These are phyloP conservation scores for Montipora capricornis DNA, from an alignment of 64 coral and sea anemone genomes.

Conservation along the genomic window DNA sequence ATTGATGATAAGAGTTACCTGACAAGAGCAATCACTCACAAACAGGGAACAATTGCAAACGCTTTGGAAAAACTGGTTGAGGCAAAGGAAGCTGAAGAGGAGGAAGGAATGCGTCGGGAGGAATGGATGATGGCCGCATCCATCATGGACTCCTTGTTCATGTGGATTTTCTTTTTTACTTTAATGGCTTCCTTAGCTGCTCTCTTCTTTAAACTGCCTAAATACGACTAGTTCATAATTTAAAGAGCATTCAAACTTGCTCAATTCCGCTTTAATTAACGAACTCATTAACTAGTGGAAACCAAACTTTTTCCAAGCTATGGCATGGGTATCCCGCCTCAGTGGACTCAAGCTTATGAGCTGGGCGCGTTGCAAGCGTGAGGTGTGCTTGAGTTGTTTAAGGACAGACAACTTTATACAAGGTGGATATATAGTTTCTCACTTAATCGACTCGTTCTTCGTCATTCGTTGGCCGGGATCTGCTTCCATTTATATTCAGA, in stretches of 20 bases:
- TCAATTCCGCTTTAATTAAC: no score
- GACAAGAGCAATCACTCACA: constrained; percentile 45
- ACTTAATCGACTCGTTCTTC: no score
- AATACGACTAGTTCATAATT: background rate
- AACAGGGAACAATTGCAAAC: constrained; percentile 61
- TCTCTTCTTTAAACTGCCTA: constrained; percentile 56
- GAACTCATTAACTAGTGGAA: background rate
- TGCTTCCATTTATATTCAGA: no score
- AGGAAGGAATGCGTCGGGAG: constrained; percentile 47
- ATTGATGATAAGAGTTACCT: constrained; percentile 19
- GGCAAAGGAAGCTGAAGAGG: constrained; percentile 42
- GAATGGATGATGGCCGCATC: constrained; percentile 77
- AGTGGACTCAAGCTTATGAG: background rate
- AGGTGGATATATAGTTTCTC: no score
- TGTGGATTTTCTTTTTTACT: constrained; percentile 69
- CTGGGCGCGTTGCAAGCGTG: background rate
- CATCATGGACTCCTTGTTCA: constrained; percentile 71
- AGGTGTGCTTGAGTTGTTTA: background rate
- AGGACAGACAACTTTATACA: no score
- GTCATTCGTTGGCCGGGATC: no score
- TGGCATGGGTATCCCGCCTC: background rate
- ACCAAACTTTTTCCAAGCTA: background rate
- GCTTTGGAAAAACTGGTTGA: constrained; percentile 53
- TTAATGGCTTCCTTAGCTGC: constrained; percentile 18
- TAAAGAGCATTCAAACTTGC: no score